Conservation (phyloP, 2,113 vertebrate genomes). For the Camelus bactrianus region DNA sequence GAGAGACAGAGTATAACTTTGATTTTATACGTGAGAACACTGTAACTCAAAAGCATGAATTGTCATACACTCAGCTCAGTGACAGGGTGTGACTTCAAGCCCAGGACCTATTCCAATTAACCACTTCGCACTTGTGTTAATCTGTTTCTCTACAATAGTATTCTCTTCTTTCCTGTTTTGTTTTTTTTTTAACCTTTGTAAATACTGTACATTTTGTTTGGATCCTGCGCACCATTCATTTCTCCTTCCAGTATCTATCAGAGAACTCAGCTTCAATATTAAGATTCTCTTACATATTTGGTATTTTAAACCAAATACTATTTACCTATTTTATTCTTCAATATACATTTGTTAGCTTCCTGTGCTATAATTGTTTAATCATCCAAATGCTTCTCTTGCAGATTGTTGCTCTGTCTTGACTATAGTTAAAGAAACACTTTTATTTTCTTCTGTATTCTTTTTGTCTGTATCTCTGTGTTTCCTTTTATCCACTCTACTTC, state of each 20-base stretch:
- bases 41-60: not conserved
- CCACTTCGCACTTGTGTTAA: not conserved
- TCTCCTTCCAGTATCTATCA: not conserved
- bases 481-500: not conserved
- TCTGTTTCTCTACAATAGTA: not conserved
- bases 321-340: not conserved
- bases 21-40: not conserved
- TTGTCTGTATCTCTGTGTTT: not conserved
- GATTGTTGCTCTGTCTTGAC: not conserved
- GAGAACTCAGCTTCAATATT: not conserved
- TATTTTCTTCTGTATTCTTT: not conserved
- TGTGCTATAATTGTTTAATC: not conserved
- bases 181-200: not conserved
- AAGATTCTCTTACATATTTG: not conserved
- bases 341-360: not conserved
- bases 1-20: not conserved
- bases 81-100: not conserved
- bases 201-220: not conserved
- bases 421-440: not conserved
- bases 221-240: not conserved
- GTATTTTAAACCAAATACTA: not conserved
- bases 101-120: not conserved
- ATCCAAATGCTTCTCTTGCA: not conserved
- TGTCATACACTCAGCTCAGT: not conserved
- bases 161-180: not conserved